Conservation (phyloP, 1,140 invertebrate species). For the Pectinophora gossypiella region DNA sequence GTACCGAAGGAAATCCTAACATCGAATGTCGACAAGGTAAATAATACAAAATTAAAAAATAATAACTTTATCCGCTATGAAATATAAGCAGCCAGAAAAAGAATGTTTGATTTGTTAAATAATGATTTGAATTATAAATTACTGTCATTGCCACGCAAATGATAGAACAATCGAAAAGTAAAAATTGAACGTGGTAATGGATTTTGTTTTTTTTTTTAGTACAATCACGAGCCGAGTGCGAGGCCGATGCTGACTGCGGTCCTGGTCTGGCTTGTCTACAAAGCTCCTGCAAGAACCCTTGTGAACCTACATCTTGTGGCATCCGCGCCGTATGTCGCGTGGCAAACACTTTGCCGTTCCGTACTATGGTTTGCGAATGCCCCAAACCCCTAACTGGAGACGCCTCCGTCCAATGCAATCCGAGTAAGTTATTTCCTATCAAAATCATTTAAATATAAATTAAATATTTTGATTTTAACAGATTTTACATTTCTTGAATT, state of each 20-base stretch:
- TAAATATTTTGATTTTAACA: too few relatives aligned
- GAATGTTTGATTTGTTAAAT: too few relatives aligned
- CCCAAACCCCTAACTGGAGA: slow-evolving; percentile 87
- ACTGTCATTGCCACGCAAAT: too few relatives aligned
- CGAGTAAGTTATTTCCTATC: slow-evolving; percentile 77
- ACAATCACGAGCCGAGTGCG: slow-evolving; percentile 81
- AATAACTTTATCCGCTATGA: too few relatives aligned
- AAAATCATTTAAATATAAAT: background rate
- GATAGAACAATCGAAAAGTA: too few relatives aligned
- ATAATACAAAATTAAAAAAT: too few relatives aligned
- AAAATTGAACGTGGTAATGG: too few relatives aligned
- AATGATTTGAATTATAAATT: too few relatives aligned
- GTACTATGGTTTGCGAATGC: slow-evolving; percentile 92
- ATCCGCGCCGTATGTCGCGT: slow-evolving; percentile 86
- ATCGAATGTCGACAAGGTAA: slow-evolving; percentile 79
- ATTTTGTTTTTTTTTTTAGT: slow-evolving; percentile 61
- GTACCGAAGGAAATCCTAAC: slow-evolving; percentile 87
- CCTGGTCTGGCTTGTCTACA: slow-evolving; percentile 89
- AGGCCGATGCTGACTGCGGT: slow-evolving; percentile 88
- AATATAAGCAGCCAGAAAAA: too few relatives aligned
- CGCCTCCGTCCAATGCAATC: slow-evolving; percentile 87
- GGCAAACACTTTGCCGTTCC: slow-evolving; percentile 88
- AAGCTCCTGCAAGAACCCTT: slow-evolving; percentile 89
- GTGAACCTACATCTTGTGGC: slow-evolving; percentile 88
- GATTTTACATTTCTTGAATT: background rate